phyloP scores from a whole-genome alignment of 2,797 vertebrate species.

The Rhadinocentrus ornatus region DNA sequence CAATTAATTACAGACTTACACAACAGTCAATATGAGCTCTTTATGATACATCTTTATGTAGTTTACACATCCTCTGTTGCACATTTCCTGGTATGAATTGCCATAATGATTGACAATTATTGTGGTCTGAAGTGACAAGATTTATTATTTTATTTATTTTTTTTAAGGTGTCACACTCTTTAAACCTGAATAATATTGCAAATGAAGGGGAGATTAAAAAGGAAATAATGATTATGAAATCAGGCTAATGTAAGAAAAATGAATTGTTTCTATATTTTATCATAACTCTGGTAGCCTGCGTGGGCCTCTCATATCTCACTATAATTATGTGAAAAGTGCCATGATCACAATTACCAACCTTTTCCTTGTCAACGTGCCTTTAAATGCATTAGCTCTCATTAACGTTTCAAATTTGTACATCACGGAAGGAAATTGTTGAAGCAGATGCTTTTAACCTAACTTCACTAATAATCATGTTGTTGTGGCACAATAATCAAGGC shows the following conservation, averaged over 20 bases:
- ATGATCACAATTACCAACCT: slow-evolving; percentile 23
- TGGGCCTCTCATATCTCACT: slow-evolving; percentile 16
- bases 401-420: slow-evolving; percentile 27
- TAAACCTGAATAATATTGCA: slow-evolving; percentile 6
- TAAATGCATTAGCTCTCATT: slow-evolving; percentile 28
- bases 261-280: slow-evolving; percentile 13
- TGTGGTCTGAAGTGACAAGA: slow-evolving; percentile 13
- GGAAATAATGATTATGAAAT: background rate
- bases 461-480: slow-evolving; percentile 30
- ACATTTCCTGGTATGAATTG: slow-evolving; percentile 14
- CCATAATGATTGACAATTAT: slow-evolving; percentile 13
- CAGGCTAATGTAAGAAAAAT: slow-evolving; percentile 14
- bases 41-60: slow-evolving; percentile 46
- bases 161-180: slow-evolving; percentile 38
- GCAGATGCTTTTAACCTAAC: slow-evolving; percentile 17
- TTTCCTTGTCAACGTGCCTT: slow-evolving; percentile 29
- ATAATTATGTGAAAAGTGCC: slow-evolving; percentile 29
- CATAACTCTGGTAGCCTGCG: slow-evolving; percentile 18
- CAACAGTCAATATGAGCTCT: slow-evolving; percentile 55
- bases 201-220: slow-evolving; percentile 8
- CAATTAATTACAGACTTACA: slow-evolving; percentile 76
- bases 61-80: slow-evolving; percentile 43
- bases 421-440: slow-evolving; percentile 3
- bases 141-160: slow-evolving; percentile 25
- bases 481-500: background rate